These are phyloP conservation scores for Pandemis cinnamomeana DNA, from an alignment of 2,888 invertebrate species.

Conservation along the genomic window DNA sequence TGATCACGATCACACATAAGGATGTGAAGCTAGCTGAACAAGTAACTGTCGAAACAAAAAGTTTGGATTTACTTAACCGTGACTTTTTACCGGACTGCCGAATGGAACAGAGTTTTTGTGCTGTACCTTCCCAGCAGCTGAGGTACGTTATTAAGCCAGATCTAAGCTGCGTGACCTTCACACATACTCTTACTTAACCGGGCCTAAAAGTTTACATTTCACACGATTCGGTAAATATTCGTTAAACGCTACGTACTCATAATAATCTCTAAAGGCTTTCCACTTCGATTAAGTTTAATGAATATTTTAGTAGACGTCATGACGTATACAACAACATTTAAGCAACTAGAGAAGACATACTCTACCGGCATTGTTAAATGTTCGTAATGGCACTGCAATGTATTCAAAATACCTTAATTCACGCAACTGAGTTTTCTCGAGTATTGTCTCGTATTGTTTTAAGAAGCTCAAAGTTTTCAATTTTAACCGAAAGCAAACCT, in stretches of 20 bases:
- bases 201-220: slow-evolving; percentile 7
- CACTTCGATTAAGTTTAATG: not conserved
- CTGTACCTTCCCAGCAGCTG: not conserved
- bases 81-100: not conserved
- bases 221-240: slow-evolving; percentile 11
- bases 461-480: not conserved
- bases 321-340: not conserved
- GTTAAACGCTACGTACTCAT: slow-evolving; percentile 1
- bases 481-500: not conserved
- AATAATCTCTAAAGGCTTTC: slow-evolving; percentile 5
- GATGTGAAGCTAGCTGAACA: not conserved
- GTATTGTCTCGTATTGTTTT: not conserved
- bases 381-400: slow-evolving; percentile 4
- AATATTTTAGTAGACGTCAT: slow-evolving; percentile 5
- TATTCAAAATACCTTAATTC: slow-evolving; percentile 17
- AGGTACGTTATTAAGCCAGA: not conserved
- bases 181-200: not conserved
- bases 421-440: not conserved
- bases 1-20: too few species aligned
- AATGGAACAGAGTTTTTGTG: not conserved
- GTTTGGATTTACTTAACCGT: not conserved
- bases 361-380: slow-evolving; percentile 3
- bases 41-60: not conserved
- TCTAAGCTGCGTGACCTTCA: not conserved
- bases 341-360: not conserved